phyloP scores from a whole-genome alignment of 64 coral and sea anemone species.

The Platygyra sinensis region DNA sequence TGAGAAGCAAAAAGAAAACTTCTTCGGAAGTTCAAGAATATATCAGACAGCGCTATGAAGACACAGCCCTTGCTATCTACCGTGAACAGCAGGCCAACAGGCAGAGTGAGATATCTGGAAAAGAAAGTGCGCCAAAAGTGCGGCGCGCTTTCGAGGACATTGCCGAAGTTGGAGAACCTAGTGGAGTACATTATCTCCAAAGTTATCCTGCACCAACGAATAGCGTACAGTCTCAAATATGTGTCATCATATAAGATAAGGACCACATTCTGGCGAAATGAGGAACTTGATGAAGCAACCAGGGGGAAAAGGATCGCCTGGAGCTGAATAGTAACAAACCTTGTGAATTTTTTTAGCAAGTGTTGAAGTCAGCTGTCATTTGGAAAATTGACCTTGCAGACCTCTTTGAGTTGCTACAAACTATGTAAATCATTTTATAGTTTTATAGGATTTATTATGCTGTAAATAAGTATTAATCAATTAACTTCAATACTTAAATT shows the following conservation, averaged over 20 bases:
- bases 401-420: too few species aligned
- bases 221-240: neutral
- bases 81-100: neutral
- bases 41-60: constrained; percentile 34
- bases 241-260: neutral
- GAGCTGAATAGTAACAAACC: too few species aligned
- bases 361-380: too few species aligned
- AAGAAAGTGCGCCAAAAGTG: neutral
- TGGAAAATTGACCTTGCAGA: too few species aligned
- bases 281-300: neutral
- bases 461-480: too few species aligned
- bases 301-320: too few species aligned
- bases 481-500: too few species aligned
- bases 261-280: neutral
- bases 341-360: too few species aligned
- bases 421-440: too few species aligned
- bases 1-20: constrained; percentile 16
- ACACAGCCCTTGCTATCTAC: constrained; percentile 11
- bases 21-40: constrained; percentile 32
- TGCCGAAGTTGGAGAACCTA: neutral
- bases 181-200: neutral
- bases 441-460: too few species aligned
- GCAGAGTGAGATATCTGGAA: neutral
- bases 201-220: neutral
- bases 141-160: constrained; percentile 16